phyloP scores from a whole-genome alignment of 2,797 vertebrate species.

The Phoeniculus purpureus region DNA sequence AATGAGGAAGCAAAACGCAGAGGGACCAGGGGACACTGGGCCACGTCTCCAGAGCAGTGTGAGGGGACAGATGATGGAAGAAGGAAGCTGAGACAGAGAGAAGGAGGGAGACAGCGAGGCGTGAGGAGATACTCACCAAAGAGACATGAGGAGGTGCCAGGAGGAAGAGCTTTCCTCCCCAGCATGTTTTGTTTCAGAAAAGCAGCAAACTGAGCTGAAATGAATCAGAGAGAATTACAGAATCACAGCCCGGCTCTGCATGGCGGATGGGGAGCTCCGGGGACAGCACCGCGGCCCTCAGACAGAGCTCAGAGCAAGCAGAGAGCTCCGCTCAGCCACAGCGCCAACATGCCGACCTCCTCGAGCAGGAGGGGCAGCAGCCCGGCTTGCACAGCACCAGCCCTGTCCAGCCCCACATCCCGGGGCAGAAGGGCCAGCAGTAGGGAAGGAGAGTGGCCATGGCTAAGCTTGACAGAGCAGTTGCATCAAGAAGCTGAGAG shows the following conservation, averaged over 20 bases:
- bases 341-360: too few species aligned
- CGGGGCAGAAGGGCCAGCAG: accelerated
- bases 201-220: conserved; percentile 99
- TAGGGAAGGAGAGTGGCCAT: not conserved
- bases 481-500: not conserved
- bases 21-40: not conserved
- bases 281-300: not conserved
- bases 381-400: too few species aligned
- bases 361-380: too few species aligned
- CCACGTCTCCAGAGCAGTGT: not conserved
- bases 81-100: conserved; percentile 3
- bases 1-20: not conserved
- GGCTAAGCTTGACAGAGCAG: not conserved
- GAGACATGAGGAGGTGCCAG: conserved; percentile 94
- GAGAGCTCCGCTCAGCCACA: too few species aligned
- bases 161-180: conserved; percentile 98
- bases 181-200: conserved; percentile 99
- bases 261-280: not conserved
- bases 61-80: not conserved
- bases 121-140: conserved; percentile 92
- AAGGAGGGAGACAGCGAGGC: not conserved
- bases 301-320: not conserved
- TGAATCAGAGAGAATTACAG: conserved; percentile 83
- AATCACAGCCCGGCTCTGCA: conserved; percentile 63
- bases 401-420: not conserved